Base-by-base conservation (phyloP, 2,888 invertebrate species). In the Invenusta paracnida region DNA sequence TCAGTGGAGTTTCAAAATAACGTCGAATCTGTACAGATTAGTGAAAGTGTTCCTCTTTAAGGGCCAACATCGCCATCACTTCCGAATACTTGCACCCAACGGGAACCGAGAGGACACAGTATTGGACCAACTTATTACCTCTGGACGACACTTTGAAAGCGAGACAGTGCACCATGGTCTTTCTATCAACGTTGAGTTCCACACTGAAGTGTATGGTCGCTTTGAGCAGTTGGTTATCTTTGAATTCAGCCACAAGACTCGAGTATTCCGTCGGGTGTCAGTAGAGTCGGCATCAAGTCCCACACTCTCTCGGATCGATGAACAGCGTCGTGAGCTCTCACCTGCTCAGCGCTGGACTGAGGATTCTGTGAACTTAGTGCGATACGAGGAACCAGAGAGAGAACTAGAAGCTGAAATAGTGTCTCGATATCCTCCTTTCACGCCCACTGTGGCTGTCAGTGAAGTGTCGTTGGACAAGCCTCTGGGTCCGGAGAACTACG, bases 401-500 rank as follows among this genome's bases (percentile, higher is more conserved):
- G 17, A 23, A 23, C 23, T 73, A 23, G 73, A 73, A 23, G 23
- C 23, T 5, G 73, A 73, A 13, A 5, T 73, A 13, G 27, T 73
- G 17, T 2, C 5, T 2, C 73, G 73, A 23, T 73, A 73, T 73
- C 73, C 17, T 23, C 73, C 17, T 5, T 73, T 13, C 27, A 25
- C 17, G 11, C 5, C 73, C 17, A 2, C 5, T 23, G 73, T 13
- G 5, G 73, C 73, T 2, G 73, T 73, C 25, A 73, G 2, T 23
- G 17, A 73, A 73, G 73, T 73, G 27, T 73, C 88, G 29, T 87
- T 90, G 17, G 84, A 87, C 0, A 88, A 88, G 1, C 89, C 89
- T 85, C 87, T 91, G 29, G 90, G 90, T 87, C 86, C 88, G 29
- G 89, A 91, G 88, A 91, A 91, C 88, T 91, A 91, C 85, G 87